Evolutionary conservation across 2,113 vertebrate genomes (phyloP), one percentile per base, ranked within the genome.

Genomic region (Heterochromis multidens): DNA sequence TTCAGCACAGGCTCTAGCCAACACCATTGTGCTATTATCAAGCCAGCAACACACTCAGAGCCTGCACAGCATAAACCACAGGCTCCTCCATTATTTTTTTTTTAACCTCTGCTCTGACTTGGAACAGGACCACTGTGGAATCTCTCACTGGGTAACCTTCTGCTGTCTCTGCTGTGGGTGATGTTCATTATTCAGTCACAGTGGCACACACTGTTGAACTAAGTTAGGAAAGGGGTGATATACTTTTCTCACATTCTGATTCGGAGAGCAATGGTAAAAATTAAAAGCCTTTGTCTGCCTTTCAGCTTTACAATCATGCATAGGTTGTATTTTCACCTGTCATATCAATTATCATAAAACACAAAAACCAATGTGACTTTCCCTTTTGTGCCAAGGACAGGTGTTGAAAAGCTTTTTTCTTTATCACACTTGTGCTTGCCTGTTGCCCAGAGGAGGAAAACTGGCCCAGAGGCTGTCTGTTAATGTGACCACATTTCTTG

Each of bases 71-170:
- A 35, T 65, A 72, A 35, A 54, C 31, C 61, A 63, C 37, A 43
- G 37, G 11, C 35, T 61, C 12, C 13, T 33, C 46, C 46, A 54
- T n/a, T 46, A 5, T 54, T 33, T 58, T 23, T 63, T 54, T 56
- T 63, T 29, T 31, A 52, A 61, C 85, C 84, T 92, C 67, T 92
- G 85, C 82, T 82, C 49, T 46, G 54, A 89, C 70, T 91, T 89
- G 89, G 89, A 91, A 35, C 72, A 13, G 33, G 29, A 52, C 17
- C 80, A 52, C 77, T 4, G 56, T 43, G 40, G 81, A 86, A 49
- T 87, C 67, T 59, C 46, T 80, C 35, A 21, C 81, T 49, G 43
- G 52, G 21, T 87, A 81, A 89, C 88, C 65, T 83, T 82, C 35
- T 23, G 19, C 57, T 61, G 52, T 80, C 31, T 74, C 27, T 74